These are phyloP conservation scores for Meghimatium bilineatum DNA, from an alignment of 2,888 invertebrate species.

Conservation along the genomic window DNA sequence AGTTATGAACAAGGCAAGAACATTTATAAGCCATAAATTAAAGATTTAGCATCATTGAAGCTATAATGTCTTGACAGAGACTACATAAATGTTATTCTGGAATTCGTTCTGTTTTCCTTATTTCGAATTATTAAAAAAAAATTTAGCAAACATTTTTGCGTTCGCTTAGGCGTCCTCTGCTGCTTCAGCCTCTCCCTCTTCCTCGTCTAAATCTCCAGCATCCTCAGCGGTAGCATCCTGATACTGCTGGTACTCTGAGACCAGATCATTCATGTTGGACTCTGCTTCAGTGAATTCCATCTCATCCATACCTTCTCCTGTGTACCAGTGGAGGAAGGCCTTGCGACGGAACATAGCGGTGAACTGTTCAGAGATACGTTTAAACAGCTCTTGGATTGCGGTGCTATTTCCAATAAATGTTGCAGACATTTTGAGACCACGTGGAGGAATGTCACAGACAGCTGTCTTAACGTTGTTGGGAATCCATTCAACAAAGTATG, in stretches of 20 bases:
- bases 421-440: constrained; percentile 83
- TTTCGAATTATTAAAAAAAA: too few relatives aligned
- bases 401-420: constrained; percentile 71
- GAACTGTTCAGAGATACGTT: constrained; percentile 75
- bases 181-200: constrained; percentile 82
- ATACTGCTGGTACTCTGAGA: constrained; percentile 77
- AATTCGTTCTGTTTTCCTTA: too few relatives aligned
- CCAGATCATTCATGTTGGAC: constrained; percentile 88
- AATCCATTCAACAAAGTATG: constrained; percentile 79
- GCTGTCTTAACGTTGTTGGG: constrained; percentile 82
- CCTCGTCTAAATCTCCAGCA: constrained; percentile 85
- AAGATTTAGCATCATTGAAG: too few relatives aligned
- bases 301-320: constrained; percentile 95
- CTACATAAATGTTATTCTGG: too few relatives aligned
- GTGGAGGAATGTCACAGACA: constrained; percentile 93
- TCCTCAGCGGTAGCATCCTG: constrained; percentile 73
- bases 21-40: too few relatives aligned
- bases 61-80: too few relatives aligned
- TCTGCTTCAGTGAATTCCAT: constrained; percentile 97
- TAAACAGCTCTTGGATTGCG: constrained; percentile 74
- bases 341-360: constrained; percentile 95
- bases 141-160: background rate
- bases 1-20: too few relatives aligned
- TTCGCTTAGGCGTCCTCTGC: constrained; percentile 51
- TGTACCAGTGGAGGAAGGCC: constrained; percentile 98